These are phyloP conservation scores for Colius striatus DNA, from an alignment of 2,113 vertebrate genomes.

Conservation along the genomic window DNA sequence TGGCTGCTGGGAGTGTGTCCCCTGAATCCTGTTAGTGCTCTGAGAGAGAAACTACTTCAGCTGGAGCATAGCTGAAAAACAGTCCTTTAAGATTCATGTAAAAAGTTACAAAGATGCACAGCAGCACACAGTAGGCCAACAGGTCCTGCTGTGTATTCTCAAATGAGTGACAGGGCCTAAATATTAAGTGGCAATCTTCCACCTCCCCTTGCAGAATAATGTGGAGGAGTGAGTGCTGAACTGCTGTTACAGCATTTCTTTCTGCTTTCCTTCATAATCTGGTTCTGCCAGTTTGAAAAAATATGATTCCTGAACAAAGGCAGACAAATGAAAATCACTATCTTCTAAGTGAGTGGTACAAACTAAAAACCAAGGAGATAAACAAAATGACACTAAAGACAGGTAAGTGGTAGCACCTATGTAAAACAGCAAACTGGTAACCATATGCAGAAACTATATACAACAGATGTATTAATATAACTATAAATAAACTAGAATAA, in stretches of 20 bases:
- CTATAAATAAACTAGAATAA: not conserved
- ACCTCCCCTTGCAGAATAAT: not conserved
- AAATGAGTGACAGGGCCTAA: slow-evolving; percentile 11
- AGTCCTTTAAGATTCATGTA: not conserved
- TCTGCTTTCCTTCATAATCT: rapidly evolving
- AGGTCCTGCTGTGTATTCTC: not conserved
- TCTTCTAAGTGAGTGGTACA: not conserved
- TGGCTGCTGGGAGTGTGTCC: not conserved
- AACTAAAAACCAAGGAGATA: not conserved
- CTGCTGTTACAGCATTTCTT: not conserved
- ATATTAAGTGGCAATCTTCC: slow-evolving; percentile 22
- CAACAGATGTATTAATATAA: not conserved
- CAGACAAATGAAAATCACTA: not conserved
- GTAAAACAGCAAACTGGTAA: not conserved
- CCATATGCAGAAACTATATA: not conserved
- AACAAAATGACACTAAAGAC: not conserved
- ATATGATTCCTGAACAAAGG: not conserved
- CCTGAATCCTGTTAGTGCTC: not conserved
- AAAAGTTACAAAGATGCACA: not conserved
- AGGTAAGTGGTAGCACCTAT: not conserved
- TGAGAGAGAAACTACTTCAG: not conserved
- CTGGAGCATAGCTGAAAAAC: not conserved
- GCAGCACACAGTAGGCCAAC: not conserved
- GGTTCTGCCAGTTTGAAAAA: not conserved
- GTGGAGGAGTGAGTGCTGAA: not conserved